Percentiles rank a stretch among this genome's conserved stretches.
Evolutionary conservation across 2,888 invertebrate genomes (phyloP).

Genomic region (Arctia plantaginis): DNA sequence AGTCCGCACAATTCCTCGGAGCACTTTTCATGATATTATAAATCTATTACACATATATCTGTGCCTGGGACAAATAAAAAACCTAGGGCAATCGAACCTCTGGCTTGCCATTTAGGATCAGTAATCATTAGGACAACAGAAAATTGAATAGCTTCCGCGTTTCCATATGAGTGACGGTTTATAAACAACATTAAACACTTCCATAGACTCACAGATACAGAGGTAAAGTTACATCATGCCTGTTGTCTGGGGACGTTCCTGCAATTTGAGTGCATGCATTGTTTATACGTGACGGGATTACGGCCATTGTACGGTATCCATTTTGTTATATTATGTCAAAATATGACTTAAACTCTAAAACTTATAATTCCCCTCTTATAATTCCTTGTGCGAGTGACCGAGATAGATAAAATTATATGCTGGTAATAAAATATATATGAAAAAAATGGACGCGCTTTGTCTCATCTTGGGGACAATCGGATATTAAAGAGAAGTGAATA

Average conservation of each 20-base stretch:
- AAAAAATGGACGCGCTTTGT: not conserved
- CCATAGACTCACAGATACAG: not conserved
- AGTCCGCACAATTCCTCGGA: too few relatives aligned
- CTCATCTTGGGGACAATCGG: not conserved
- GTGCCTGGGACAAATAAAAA: too few relatives aligned
- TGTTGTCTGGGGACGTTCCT: conserved; percentile 33
- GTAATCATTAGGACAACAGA: not conserved
- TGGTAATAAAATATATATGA: not conserved
- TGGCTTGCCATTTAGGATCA: not conserved
- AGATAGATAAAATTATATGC: not conserved
- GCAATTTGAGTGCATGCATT: conserved; percentile 44
- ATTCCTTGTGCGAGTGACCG: too few relatives aligned
- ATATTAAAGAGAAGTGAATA: not conserved
- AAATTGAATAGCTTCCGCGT: not conserved
- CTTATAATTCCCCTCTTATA: too few relatives aligned
- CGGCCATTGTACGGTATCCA: not conserved
- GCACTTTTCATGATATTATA: too few relatives aligned
- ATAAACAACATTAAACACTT: not conserved
- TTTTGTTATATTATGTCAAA: conserved; percentile 4
- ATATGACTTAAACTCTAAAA: not conserved
- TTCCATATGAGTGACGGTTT: not conserved
- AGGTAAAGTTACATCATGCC: not conserved
- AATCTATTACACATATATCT: too few relatives aligned
- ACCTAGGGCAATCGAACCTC: not conserved
- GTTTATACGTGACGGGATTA: conserved; percentile 37